phyloP scores from a whole-genome alignment of 1,140 invertebrate genomes.

The Anastrepha ludens region DNA sequence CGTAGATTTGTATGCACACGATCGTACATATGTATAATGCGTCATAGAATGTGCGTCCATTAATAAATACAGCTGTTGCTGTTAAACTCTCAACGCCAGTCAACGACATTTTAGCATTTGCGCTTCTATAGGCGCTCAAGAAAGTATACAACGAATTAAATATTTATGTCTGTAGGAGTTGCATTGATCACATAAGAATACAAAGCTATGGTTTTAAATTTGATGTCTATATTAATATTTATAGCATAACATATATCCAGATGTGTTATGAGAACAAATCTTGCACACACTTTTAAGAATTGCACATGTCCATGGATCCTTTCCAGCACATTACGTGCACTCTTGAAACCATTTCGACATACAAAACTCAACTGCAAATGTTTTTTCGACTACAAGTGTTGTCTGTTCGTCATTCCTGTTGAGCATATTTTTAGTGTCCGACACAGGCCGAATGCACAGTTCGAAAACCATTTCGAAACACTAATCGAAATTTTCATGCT shows the following conservation, averaged over 20 bases:
- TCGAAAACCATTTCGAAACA: constrained; percentile 13
- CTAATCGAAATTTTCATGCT: constrained; percentile 21
- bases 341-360: background rate
- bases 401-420: background rate
- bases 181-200: background rate
- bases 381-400: constrained; percentile 32
- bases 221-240: background rate
- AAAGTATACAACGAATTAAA: constrained; percentile 10
- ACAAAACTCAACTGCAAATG: background rate
- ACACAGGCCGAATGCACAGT: background rate
- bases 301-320: background rate
- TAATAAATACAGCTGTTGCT: constrained; percentile 24
- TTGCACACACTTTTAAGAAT: background rate
- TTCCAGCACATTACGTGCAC: background rate
- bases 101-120: background rate
- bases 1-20: background rate
- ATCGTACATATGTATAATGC: background rate
- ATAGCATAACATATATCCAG: background rate
- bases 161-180: background rate
- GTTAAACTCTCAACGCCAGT: background rate
- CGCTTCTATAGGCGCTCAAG: background rate
- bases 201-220: background rate
- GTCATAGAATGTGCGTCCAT: constrained; percentile 8
- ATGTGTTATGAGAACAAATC: background rate
- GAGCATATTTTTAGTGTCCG: constrained; percentile 43